Percentiles rank a stretch among this genome's conserved stretches.
Evolutionary conservation across 1,140 invertebrate species (phyloP).

Genomic region (Danaus plexippus): DNA sequence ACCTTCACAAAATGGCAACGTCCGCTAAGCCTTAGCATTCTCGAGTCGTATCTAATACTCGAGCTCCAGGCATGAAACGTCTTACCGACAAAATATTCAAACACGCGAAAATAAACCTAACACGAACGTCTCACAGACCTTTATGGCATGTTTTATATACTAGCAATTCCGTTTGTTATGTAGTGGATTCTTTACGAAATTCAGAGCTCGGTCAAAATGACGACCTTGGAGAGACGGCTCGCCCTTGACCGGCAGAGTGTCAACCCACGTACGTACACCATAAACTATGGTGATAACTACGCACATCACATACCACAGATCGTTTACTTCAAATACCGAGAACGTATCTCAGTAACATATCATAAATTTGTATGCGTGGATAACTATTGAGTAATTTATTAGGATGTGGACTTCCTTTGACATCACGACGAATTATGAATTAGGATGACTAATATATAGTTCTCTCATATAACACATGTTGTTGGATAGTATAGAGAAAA

Average conservation of each 20-base stretch:
- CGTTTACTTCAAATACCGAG: constrained; percentile 12
- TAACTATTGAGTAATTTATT: neutral
- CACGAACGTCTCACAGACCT: too few relatives aligned
- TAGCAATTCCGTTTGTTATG: constrained; percentile 10
- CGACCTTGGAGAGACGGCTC: constrained; percentile 39
- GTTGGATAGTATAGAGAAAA: too few relatives aligned
- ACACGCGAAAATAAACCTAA: too few relatives aligned
- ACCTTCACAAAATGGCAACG: constrained; percentile 16
- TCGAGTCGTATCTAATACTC: constrained; percentile 16
- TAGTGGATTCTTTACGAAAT: constrained; percentile 30
- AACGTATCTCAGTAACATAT: too few relatives aligned
- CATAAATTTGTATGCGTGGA: too few relatives aligned
- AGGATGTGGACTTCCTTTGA: constrained; percentile 24
- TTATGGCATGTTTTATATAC: too few relatives aligned
- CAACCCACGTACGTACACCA: constrained; percentile 40
- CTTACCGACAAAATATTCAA: too few relatives aligned
- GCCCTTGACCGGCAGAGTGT: constrained; percentile 47
- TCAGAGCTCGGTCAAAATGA: constrained; percentile 35
- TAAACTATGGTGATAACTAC: constrained; percentile 35
- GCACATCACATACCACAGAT: constrained; percentile 27
- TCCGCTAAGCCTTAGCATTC: constrained; percentile 19
- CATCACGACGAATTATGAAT: too few relatives aligned
- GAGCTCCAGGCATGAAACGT: neutral
- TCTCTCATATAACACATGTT: too few relatives aligned
- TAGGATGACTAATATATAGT: too few relatives aligned